A percentile compares a stretch with the other conserved stretches of the same genome.
Conservation (phyloP, 2,113 vertebrate species). For the Rhineura floridana region DNA sequence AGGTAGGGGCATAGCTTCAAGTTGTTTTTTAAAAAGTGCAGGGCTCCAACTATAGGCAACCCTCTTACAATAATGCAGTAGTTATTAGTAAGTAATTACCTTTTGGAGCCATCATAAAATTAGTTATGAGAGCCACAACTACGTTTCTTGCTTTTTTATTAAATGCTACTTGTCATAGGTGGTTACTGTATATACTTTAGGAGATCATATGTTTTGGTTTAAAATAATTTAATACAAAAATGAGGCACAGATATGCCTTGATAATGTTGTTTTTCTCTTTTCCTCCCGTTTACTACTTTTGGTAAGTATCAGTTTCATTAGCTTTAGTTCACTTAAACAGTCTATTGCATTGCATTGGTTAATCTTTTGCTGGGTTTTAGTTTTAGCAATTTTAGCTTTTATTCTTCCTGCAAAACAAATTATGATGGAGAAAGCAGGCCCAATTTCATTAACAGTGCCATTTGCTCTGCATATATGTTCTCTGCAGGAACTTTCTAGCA, state of each 20-base stretch:
- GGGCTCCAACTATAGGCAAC: not conserved
- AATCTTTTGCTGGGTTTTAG: constrained; percentile 17
- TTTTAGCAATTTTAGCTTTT: constrained; percentile 21
- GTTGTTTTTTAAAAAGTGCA: not conserved
- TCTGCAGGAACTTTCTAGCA: not conserved
- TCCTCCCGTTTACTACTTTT: not conserved
- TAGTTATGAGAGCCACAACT: not conserved
- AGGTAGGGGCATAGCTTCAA: no score
- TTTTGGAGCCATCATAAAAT: constrained; percentile 4
- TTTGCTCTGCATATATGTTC: not conserved
- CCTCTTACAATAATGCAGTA: not conserved
- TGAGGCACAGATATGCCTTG: not conserved
- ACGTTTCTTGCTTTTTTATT: constrained; percentile 17
- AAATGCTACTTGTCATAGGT: not conserved
- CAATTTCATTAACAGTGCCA: not conserved
- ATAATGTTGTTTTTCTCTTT: not conserved
- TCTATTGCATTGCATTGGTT: not conserved
- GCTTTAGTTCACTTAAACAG: not conserved
- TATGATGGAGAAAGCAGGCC: not conserved
- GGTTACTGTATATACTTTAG: constrained; percentile 18
- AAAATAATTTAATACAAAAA: constrained; percentile 26
- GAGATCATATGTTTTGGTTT: constrained; percentile 18
- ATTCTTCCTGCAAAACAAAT: constrained; percentile 20
- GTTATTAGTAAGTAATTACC: not conserved
- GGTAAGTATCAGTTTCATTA: constrained; percentile 29